Base-by-base conservation (phyloP, 2,797 vertebrate genomes). In the Choloepus didactylus region DNA sequence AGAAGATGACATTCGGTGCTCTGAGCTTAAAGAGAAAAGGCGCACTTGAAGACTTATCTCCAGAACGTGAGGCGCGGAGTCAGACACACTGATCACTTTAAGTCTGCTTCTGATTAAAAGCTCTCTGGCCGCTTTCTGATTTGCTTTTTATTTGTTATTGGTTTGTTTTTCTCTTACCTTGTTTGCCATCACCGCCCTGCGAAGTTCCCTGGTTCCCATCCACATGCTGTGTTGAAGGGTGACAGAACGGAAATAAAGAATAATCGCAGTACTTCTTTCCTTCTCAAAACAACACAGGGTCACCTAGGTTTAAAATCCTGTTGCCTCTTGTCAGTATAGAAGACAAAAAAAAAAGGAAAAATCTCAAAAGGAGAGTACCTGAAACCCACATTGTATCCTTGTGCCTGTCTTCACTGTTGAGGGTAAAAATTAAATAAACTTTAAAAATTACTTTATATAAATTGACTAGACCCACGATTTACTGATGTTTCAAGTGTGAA, bases 311-410 rank as follows among this genome's bases (percentile, higher is more conserved):
- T 84, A 46, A 93, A 87, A 80, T 73, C 15, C 27, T 49, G 44
- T 87, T 84, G 38, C 49, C 31, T 94, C 41, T 76, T 67, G 77
- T 92, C 87, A 92, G 31, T 64, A 29, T 38, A 29, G 56, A 88
- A 79, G 38, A 67, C 15, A n/a, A 19, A 56, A 31, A 49, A 49
- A 86, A 41, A 5, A 2, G 31, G 46, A 29, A 46, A 64, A 54
- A 51, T 41, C 15, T 86, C 87, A 38, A 82, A 83, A 80, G 51
- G 41, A 91, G 44, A 83, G 15, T 70, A 21, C 11, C 25, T 41
- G 62, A 35, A 87, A 70, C 70, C 60, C 82, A 41, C 18, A 27
- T 81, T 94, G 60, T 93, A 93, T 85, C 27, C n/a, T 44, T 79
- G 46, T 59, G 49, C 81, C 91, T 73, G 14, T 93, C 10, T 73